phyloP scores from a whole-genome alignment of 2,888 invertebrate genomes.

The Tridacna gigas region DNA sequence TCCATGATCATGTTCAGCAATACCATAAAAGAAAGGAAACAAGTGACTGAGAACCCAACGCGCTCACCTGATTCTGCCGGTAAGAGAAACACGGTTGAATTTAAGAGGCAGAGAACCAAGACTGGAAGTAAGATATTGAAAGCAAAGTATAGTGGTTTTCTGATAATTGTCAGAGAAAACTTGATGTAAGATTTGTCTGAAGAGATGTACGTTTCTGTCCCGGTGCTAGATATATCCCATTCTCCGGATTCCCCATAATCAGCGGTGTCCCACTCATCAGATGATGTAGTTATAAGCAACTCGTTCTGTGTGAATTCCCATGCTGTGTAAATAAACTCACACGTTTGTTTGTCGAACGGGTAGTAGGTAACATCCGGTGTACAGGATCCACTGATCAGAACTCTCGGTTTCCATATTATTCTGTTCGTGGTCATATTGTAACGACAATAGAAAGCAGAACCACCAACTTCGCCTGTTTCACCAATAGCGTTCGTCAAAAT shows the following conservation, averaged over 20 bases:
- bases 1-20: conserved; percentile 65
- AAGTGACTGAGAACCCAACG: conserved; percentile 65
- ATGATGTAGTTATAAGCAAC: conserved; percentile 22
- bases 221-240: conserved; percentile 54
- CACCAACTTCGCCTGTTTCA: conserved; percentile 53
- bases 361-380: conserved; percentile 64
- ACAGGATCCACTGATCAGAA: conserved; percentile 56
- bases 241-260: conserved; percentile 57
- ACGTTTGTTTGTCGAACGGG: conserved; percentile 58
- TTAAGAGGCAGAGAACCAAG: conserved; percentile 54
- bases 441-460: conserved; percentile 44
- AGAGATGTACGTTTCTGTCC: conserved; percentile 20
- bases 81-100: conserved; percentile 55
- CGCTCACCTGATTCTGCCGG: conserved; percentile 63
- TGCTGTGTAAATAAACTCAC: conserved; percentile 54
- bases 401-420: conserved; percentile 53
- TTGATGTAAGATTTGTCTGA: conserved; percentile 37
- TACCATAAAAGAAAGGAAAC: conserved; percentile 58
- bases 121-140: conserved; percentile 61
- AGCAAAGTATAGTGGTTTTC: conserved; percentile 62
- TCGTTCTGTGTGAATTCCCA: conserved; percentile 54
- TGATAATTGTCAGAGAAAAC: conserved; percentile 40
- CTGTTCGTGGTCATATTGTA: conserved; percentile 39
- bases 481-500: conserved; percentile 57
- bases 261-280: conserved; percentile 35